These are phyloP conservation scores for Clitarchus hookeri DNA, from an alignment of 2,888 invertebrate species.

Conservation along the genomic window DNA sequence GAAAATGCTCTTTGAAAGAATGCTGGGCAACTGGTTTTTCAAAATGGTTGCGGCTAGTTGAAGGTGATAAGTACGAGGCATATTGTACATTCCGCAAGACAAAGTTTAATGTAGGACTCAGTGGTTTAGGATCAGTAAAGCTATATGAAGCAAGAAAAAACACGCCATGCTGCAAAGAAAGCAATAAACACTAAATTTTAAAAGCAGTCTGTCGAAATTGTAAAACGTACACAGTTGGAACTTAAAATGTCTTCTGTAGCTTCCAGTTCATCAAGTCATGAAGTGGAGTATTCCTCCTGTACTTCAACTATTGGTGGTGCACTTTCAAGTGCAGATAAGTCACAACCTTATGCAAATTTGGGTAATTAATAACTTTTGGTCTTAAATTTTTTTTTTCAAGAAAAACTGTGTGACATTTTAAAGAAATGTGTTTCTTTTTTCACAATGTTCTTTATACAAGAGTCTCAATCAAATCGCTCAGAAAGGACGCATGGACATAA, in stretches of 20 bases:
- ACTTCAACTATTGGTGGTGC: too few species aligned
- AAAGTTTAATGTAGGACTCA: neutral
- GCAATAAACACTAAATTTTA: neutral
- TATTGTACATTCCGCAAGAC: neutral
- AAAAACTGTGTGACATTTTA: neutral
- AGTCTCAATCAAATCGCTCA: neutral
- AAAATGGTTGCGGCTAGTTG: neutral
- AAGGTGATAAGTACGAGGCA: neutral
- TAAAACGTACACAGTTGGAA: neutral
- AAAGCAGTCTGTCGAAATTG: neutral
- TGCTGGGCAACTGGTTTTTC: neutral
- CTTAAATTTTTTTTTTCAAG: neutral
- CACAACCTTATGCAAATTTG: neutral
- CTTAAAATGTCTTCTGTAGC: neutral
- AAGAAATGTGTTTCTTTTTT: neutral
- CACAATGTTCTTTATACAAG: neutral
- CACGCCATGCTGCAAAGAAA: neutral
- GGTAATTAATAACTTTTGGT: neutral
- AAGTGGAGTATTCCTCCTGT: too few species aligned
- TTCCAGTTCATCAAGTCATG: neutral
- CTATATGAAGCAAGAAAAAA: neutral
- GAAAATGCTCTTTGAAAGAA: neutral
- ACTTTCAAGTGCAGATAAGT: too few species aligned
- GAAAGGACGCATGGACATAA: conserved; percentile 17
- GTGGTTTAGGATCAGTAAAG: neutral